Evolutionary conservation across 2,113 vertebrate species (phyloP).

Genomic region (Astur gentilis): DNA sequence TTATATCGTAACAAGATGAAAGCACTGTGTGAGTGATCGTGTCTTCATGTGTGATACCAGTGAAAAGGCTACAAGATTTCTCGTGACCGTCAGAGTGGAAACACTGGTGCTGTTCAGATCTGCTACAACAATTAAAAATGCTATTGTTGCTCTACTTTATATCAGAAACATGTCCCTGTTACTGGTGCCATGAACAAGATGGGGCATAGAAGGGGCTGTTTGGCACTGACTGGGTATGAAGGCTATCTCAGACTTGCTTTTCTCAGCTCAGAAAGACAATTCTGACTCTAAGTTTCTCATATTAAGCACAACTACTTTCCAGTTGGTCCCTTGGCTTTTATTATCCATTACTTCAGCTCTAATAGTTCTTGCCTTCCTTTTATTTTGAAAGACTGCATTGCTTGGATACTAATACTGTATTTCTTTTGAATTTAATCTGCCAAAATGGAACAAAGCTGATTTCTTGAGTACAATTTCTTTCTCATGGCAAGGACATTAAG

Average conservation of each 20-base stretch:
- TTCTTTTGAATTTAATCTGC: constrained; percentile 46
- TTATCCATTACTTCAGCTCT: not conserved
- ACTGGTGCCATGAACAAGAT: not conserved
- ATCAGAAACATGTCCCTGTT: not conserved
- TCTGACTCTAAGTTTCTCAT: not conserved
- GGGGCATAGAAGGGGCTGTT: not conserved
- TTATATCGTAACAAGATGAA: not conserved
- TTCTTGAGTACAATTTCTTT: constrained; percentile 26
- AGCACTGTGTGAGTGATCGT: not conserved
- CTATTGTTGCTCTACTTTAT: not conserved
- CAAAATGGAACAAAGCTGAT: constrained; percentile 9
- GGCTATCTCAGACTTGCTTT: not conserved
- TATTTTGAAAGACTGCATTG: constrained; percentile 13
- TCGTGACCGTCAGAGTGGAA: not conserved
- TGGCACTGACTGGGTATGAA: not conserved
- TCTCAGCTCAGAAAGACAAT: not conserved
- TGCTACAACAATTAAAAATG: not conserved
- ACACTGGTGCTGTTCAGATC: not conserved
- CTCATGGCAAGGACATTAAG: not conserved
- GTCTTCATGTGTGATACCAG: not conserved
- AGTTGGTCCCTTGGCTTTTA: not conserved
- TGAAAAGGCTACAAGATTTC: not conserved
- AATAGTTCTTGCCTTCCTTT: not conserved
- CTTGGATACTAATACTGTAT: constrained; percentile 3
- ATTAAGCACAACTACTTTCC: not conserved